Base-by-base conservation (phyloP, 2,797 vertebrate species). In the Apogon hyalosoma region DNA sequence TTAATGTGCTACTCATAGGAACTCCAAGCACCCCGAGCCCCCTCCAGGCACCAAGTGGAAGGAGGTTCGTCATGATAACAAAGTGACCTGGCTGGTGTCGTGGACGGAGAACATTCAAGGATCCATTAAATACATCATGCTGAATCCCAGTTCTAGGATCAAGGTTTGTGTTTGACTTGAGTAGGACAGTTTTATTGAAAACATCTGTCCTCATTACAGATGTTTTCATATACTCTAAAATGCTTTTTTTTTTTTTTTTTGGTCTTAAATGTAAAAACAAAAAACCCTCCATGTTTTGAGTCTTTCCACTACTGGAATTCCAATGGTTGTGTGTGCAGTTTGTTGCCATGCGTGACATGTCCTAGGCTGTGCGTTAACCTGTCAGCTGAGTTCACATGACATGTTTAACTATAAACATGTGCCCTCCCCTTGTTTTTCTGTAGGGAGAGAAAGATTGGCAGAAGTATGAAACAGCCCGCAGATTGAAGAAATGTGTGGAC, bases 81-180 rank as follows among this genome's bases (percentile, higher is more conserved):
- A 98, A 75, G 97, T 98, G 81, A 99, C 97, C 59, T 99, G 97
- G 97, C 86, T 99, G 81, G 97, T 95, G 5, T 98, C 97, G 1
- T 99, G 97, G 97, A 98, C 96, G 0, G 96, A 99, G 85, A 99
- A 99, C 86, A 98, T 99, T 87, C 97, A 99, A 73, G 96, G 97
- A 63, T 98, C 97, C 49, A 98, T 99, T 88, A 98, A 99, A 82
- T 98, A 98, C 86, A 98, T 98, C 81, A 98, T 99, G 97, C 87
- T 99, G 80, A 98, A 99, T 60, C 96, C 97, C 16, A 98, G 96
- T 83, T 98, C 97, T 75, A 95, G 97, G 88, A 98, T 98, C 88
- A 98, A 98, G 95, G 97, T 97, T 87, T 74, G 3, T 8, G 33
- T 10, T 36, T 8, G 33, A 8, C 9, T 36, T 2, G 9, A 1